Conservation (phyloP, 2,888 invertebrate genomes). For the Chalcosyrphus nemorum region DNA sequence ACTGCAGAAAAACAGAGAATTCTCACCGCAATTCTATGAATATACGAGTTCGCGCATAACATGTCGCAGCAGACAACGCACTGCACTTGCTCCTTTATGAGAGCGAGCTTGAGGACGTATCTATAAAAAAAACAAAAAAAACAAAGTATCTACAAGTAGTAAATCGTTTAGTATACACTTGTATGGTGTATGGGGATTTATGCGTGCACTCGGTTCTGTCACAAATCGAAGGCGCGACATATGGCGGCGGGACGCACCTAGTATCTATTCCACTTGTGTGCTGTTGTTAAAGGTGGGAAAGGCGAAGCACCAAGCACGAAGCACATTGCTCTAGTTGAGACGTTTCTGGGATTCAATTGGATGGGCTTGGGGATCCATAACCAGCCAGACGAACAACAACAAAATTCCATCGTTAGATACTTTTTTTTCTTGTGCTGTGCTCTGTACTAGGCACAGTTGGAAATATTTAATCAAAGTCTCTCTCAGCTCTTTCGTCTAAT, state of each 20-base stretch:
- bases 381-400: neutral
- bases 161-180: constrained; percentile 60
- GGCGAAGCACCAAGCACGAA: constrained; percentile 15
- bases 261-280: constrained; percentile 43
- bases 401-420: constrained; percentile 34
- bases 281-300: constrained; percentile 57
- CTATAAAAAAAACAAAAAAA: too few species aligned
- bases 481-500: constrained; percentile 57
- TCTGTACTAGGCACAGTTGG: constrained; percentile 32
- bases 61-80: neutral
- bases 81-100: neutral
- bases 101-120: too few species aligned
- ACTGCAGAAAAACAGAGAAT: constrained; percentile 46
- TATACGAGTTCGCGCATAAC: constrained; percentile 27
- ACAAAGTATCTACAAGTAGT: too few species aligned
- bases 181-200: constrained; percentile 45
- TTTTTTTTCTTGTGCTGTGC: too few species aligned
- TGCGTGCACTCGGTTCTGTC: constrained; percentile 33
- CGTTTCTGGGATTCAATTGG: constrained; percentile 53
- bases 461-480: constrained; percentile 61
- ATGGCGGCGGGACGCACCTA: constrained; percentile 70
- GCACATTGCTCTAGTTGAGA: constrained; percentile 61
- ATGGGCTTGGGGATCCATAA: constrained; percentile 30
- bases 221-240: constrained; percentile 65
- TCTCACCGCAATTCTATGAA: constrained; percentile 66